Base-by-base conservation (phyloP, 2,888 invertebrate genomes). In the Petrolisthes manimaculis region DNA sequence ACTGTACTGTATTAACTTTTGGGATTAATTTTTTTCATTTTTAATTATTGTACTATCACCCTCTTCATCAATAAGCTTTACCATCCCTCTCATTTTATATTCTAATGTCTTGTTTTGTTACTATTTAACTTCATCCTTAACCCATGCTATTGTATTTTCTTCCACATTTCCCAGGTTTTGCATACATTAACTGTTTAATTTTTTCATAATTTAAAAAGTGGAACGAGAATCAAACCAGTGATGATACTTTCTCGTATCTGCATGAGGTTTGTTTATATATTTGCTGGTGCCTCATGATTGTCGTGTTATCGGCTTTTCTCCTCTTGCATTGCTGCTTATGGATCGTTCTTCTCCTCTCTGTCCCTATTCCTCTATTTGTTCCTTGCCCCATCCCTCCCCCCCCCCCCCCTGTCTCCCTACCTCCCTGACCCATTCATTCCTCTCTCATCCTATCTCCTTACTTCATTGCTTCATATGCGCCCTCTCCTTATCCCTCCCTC, bases 301-400 rank as follows among this genome's bases (percentile, higher is more conserved):
- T 71, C 21, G 71, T 71, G 8, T 71, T 21, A 71, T 71, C 21
- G 71, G 71, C 71, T 71, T 71, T n/a, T n/a, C 21, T 71, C 37
- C 21, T 21, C 71, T 71, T 71, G 71, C 71, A 71, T n/a, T 21
- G 71, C 71, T n/a, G 71, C 71, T 71, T 71, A 71, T 71, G 71
- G 71, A 71, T 71, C 21, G 14, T 8, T 61, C 21, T n/a, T 71
- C 71, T n/a, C 21, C 71, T 71, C 71, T n/a, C 53, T 21, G 71
- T 71, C 71, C 18, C 71, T 71, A 14, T 71, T 37, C 37, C 37
- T 37, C 37, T 37, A 37, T 37, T 37, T 37, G 37, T 37, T 37
- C 53, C 12, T 78, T 21, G 8, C 14, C 21, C 21, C 21, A 18
- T 14, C 14, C 71, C 71, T 71, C 4, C 67, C 67, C 21, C 21